Percentiles rank a stretch among this genome's conserved stretches.
Evolutionary conservation across 2,797 vertebrate genomes (phyloP).

Genomic region (Craterocephalus amniculus): DNA sequence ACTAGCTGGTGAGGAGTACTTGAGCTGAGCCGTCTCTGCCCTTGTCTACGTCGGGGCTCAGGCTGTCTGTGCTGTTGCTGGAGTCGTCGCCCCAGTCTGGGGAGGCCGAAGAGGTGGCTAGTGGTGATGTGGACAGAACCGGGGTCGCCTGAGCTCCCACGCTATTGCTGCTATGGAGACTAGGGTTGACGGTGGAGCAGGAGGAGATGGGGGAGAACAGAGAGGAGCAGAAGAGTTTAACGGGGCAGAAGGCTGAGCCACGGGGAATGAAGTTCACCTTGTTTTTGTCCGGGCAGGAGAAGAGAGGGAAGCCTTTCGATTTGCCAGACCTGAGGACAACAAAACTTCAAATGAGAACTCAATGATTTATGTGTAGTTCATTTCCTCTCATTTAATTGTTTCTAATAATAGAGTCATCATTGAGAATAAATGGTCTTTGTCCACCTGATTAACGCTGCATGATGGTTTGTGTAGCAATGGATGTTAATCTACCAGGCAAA

Average conservation of each 20-base stretch:
- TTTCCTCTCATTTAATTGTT: background rate
- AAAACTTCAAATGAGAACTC: conserved; percentile 1
- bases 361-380: background rate
- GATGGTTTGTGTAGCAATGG: background rate
- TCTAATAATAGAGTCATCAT: background rate
- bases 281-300: conserved; percentile 99
- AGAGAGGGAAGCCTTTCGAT: conserved; percentile 92
- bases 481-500: background rate
- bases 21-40: conserved; percentile 74
- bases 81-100: conserved; percentile 61
- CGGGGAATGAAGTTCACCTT: conserved; percentile 98
- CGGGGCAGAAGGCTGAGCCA: conserved; percentile 97
- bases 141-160: conserved; percentile 59
- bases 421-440: background rate
- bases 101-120: conserved; percentile 83
- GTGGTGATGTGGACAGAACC: conserved; percentile 82
- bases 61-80: conserved; percentile 51
- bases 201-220: conserved; percentile 80
- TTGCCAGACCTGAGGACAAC: conserved; percentile 85
- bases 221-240: conserved; percentile 91
- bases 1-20: conserved; percentile 72
- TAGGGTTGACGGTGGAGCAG: conserved; percentile 47
- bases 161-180: conserved; percentile 72
- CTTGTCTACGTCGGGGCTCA: conserved; percentile 63
- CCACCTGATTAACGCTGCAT: background rate